These are phyloP conservation scores for Thalassarche chlororhynchos DNA, from an alignment of 2,113 vertebrate genomes.

Conservation along the genomic window DNA sequence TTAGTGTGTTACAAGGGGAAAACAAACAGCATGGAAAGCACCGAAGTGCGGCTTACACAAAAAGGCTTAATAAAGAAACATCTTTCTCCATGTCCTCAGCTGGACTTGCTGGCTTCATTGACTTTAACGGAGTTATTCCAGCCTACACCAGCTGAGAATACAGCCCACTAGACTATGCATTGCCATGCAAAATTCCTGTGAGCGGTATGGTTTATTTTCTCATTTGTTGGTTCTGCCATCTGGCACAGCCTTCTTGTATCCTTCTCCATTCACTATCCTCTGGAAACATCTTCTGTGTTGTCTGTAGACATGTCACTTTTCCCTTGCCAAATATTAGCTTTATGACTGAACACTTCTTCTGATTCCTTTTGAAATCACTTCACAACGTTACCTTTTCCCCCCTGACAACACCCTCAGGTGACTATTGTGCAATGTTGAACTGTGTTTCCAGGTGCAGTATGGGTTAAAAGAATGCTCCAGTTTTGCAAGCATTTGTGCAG, in stretches of 20 bases:
- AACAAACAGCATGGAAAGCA: neutral
- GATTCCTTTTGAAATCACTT: neutral
- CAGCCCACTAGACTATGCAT: neutral
- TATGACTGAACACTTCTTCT: neutral
- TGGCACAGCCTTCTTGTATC: neutral
- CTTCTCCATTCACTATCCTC: neutral
- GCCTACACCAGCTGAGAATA: neutral
- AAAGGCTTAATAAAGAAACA: neutral
- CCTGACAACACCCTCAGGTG: neutral
- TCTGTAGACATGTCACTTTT: neutral
- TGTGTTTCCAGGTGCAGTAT: neutral
- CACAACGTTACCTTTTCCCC: neutral
- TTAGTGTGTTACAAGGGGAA: neutral
- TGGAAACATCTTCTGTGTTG: neutral
- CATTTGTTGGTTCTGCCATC: neutral
- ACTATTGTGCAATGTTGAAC: neutral
- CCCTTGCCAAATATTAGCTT: conserved; percentile 32
- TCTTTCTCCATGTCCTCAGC: neutral
- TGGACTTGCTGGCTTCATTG: neutral
- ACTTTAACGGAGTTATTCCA: neutral
- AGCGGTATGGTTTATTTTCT: neutral
- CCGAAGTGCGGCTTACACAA: neutral
- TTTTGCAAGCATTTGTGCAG: neutral
- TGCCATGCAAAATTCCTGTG: neutral
- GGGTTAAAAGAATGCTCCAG: neutral